Evolutionary conservation across 1,140 invertebrate genomes (phyloP), one percentile per base, ranked within the genome.

Genomic region (Aphelenchoides avenae): DNA sequence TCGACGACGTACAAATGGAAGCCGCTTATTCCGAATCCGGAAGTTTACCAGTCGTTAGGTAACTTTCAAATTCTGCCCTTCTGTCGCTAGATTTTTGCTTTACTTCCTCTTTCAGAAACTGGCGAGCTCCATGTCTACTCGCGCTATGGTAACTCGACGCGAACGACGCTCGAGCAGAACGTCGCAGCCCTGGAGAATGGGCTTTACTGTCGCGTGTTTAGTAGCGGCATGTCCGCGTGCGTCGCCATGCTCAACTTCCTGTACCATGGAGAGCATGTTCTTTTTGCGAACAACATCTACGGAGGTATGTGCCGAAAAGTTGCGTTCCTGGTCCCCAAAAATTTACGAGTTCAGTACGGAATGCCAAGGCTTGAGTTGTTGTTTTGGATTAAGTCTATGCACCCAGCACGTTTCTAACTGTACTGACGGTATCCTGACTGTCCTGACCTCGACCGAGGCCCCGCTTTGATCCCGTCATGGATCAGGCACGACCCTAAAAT

Each of bases 91-190:
- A n/a, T 15, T n/a, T n/a, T n/a, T n/a, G n/a, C n/a, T n/a, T n/a
- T n/a, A n/a, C n/a, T n/a, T n/a, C n/a, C n/a, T n/a, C n/a, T n/a
- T n/a, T n/a, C n/a, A n/a, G n/a, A n/a, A n/a, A n/a, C n/a, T n/a
- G n/a, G n/a, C n/a, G n/a, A n/a, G n/a, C n/a, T n/a, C n/a, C 97
- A 82, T 78, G 90, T 94, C 60, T 98, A 97, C 79, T 86, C 87
- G 1, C 82, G 93, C 76, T 88, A 87, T 79, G 91, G 91, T 15
- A 98, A 98, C 81, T 92, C 93, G 36, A 91, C 89, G 0, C 82
- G 94, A 66, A 85, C 87, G 63, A 86, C 87, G 42, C 80, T 97
- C 42, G 90, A 99, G 80, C 82, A 85, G 59, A 91, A 88, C 69
- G 75, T 98, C 22, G 92, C 92, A 24, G 83, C 88, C 2, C 72